A percentile compares a stretch with the other conserved stretches of the same genome.
Evolutionary conservation across 2,888 invertebrate species (phyloP).

Genomic region (Conchocele bisecta): DNA sequence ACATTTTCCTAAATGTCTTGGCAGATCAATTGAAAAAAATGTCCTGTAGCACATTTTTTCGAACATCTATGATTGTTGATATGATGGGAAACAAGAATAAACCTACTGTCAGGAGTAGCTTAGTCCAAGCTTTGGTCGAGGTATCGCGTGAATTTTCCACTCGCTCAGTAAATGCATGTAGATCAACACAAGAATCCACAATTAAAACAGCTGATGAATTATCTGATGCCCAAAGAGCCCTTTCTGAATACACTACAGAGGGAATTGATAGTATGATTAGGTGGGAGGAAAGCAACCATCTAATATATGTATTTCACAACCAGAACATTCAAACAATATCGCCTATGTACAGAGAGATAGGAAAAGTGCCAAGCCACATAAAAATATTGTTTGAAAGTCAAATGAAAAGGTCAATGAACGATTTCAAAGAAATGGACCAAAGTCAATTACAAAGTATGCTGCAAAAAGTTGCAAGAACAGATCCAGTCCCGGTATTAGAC

Average conservation of each 20-base stretch:
- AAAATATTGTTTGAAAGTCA: slow-evolving; percentile 62
- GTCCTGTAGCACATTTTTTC: slow-evolving; percentile 63
- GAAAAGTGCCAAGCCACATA: slow-evolving; percentile 49
- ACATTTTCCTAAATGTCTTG: slow-evolving; percentile 61
- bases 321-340: slow-evolving; percentile 64
- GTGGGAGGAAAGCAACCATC: slow-evolving; percentile 67
- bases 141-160: slow-evolving; percentile 45
- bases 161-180: slow-evolving; percentile 37
- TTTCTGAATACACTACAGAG: slow-evolving; percentile 21
- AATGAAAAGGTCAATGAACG: slow-evolving; percentile 47
- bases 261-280: slow-evolving; percentile 63
- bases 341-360: slow-evolving; percentile 52
- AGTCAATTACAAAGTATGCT: slow-evolving; percentile 41
- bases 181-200: slow-evolving; percentile 29
- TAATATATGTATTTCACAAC: slow-evolving; percentile 63
- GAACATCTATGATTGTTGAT: slow-evolving; percentile 33
- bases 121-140: slow-evolving; percentile 41
- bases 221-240: too few species aligned
- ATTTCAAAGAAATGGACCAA: slow-evolving; percentile 40
- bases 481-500: slow-evolving; percentile 18
- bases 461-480: slow-evolving; percentile 45
- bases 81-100: slow-evolving; percentile 36
- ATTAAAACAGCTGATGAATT: slow-evolving; percentile 27
- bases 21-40: slow-evolving; percentile 71
- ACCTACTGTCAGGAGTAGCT: slow-evolving; percentile 22